Evolutionary conservation across 2,113 vertebrate species (phyloP).

Genomic region (Ursus arctos): DNA sequence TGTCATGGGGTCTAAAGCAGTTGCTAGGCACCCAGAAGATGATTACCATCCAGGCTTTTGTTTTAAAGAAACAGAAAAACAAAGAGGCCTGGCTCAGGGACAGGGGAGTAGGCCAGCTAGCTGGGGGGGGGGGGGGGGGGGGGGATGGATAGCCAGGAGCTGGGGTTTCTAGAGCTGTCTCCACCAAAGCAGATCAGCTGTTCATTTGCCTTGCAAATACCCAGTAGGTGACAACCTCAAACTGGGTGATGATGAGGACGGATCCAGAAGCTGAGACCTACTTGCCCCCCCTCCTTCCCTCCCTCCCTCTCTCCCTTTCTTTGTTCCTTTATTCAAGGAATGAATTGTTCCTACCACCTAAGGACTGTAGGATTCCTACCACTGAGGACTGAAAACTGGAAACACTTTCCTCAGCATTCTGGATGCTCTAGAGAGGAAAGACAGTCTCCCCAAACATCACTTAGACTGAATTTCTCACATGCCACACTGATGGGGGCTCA

Average conservation of each 20-base stretch:
- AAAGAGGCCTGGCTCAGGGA: not conserved
- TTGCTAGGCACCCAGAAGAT: constrained; percentile 73
- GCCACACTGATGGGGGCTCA: not conserved
- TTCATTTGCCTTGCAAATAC: not conserved
- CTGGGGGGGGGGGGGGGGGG: not conserved
- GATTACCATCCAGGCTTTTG: constrained; percentile 3
- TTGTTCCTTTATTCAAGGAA: not conserved
- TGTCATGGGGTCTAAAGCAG: constrained; percentile 26
- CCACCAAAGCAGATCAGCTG: not conserved
- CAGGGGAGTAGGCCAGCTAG: not conserved
- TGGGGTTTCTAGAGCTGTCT: fast-evolving
- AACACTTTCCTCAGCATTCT: not conserved
- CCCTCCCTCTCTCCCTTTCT: not conserved
- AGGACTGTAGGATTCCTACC: not conserved
- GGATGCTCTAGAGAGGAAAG: not conserved
- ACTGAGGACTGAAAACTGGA: not conserved
- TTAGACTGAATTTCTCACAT: not conserved
- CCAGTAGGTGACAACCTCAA: not conserved
- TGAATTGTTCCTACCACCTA: not conserved
- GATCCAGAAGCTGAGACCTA: not conserved
- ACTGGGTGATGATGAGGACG: not conserved
- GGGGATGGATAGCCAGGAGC: not conserved
- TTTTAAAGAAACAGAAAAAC: constrained; percentile 66
- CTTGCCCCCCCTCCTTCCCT: fast-evolving
- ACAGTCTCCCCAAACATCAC: not conserved